Base-by-base conservation (phyloP, 1,140 invertebrate genomes). In the Zophobas morio region DNA sequence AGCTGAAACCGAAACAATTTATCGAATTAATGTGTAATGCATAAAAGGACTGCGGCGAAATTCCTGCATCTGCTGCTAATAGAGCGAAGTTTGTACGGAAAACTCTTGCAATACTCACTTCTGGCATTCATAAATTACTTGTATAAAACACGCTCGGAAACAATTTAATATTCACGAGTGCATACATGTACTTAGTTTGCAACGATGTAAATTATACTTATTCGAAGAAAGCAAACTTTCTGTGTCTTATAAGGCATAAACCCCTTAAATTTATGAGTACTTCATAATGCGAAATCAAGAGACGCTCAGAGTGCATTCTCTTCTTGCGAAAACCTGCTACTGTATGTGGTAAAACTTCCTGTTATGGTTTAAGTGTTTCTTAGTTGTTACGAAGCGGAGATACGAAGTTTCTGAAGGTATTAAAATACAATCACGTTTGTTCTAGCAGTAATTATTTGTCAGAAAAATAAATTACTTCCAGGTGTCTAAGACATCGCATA, bases 151-250 rank as follows among this genome's bases (percentile, higher is more conserved):
- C 60, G 60, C 37, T 40, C 32, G 60, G 60, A 66, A 66, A 66
- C 60, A 66, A 66, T 66, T 66, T 66, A 66, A 66, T 66, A 66
- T 66, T 66, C 60, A 66, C 37, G 39, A 66, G 60, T 66, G 60
- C 60, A 66, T 66, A 66, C 60, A 39, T 66, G 60, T 66, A 66
- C 60, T 66, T 39, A 42, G 36, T 66, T 66, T 66, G 60, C 60
- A 66, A 42, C 60, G 60, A 66, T 47, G 60, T 66, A 66, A 66
- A 66, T 66, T 66, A 66, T 66, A 66, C 60, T 66, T 66, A 66
- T n/a, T 66, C 6, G 39, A 66, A 66, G 60, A 66, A 66, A 66
- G 60, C 42, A 42, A 66, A 66, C 60, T 66, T 66, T 66, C 37
- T 42, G 60, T 42, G 60, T 66, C 37, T 47, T 66, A 66, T 39